Conservation (phyloP, 2,113 vertebrate species). For the Ciconia maguari region DNA sequence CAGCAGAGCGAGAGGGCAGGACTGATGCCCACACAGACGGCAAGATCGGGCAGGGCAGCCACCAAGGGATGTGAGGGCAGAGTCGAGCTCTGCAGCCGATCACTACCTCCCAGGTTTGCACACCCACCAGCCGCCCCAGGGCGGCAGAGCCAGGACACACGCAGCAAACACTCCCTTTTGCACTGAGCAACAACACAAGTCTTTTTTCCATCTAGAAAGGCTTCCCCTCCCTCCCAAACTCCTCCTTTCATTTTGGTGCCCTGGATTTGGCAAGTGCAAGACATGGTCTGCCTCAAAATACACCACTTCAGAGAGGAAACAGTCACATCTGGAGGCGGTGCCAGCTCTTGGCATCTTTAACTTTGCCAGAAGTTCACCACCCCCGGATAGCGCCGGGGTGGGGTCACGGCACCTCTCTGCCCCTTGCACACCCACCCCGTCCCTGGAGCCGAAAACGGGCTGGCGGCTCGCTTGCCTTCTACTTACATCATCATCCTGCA, state of each 20-base stretch:
- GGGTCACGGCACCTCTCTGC: background rate
- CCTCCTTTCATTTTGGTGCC: background rate
- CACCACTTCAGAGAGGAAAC: background rate
- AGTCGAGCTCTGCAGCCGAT: background rate
- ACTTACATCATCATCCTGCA: constrained; percentile 87
- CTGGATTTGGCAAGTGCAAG: constrained; percentile 1
- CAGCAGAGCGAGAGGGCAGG: background rate
- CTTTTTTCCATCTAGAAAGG: background rate
- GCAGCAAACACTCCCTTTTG: background rate
- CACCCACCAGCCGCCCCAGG: background rate
- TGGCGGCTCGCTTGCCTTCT: background rate
- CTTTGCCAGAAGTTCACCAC: constrained; percentile 43
- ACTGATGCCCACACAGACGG: rapidly evolving
- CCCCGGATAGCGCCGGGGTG: background rate
- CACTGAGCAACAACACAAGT: background rate
- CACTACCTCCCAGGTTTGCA: background rate
- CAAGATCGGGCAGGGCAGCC: background rate
- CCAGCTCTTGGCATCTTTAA: background rate
- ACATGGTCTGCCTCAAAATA: background rate
- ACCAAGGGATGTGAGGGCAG: background rate
- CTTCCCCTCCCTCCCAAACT: background rate
- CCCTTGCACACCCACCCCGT: background rate
- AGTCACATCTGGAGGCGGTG: constrained; percentile 3
- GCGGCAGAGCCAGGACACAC: background rate
- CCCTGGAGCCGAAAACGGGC: background rate